These are phyloP conservation scores for Peromyscus melanophrys DNA, from an alignment of 2,797 vertebrate species.

Conservation along the genomic window DNA sequence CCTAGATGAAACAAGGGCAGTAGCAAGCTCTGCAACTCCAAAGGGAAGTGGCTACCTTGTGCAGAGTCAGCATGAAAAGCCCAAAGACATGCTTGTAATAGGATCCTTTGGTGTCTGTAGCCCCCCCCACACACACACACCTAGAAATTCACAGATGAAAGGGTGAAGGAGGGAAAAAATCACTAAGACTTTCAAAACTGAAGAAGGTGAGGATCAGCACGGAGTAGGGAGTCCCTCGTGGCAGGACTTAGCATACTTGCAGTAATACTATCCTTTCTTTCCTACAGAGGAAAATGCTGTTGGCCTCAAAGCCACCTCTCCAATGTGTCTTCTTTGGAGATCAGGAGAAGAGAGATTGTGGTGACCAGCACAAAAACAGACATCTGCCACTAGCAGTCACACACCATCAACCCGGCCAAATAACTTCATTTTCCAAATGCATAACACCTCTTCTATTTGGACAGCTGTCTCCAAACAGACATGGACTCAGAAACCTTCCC, in stretches of 20 bases:
- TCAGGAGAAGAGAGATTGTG: neutral
- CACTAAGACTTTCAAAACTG: neutral
- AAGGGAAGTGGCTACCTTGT: neutral
- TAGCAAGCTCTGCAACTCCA: neutral
- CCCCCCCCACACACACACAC: neutral
- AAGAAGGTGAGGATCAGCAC: neutral
- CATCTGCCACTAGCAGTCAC: conserved; percentile 77
- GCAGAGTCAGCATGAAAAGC: neutral
- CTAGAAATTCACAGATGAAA: neutral
- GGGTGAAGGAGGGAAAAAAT: neutral
- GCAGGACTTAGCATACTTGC: neutral
- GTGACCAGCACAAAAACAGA: conserved; percentile 58
- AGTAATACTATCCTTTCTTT: conserved; percentile 46
- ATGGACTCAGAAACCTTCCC: conserved; percentile 46
- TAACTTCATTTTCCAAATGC: conserved; percentile 82
- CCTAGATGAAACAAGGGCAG: neutral
- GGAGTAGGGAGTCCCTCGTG: neutral
- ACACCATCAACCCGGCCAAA: conserved; percentile 71
- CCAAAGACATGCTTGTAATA: neutral
- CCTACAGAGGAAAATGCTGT: neutral
- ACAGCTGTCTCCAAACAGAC: conserved; percentile 76
- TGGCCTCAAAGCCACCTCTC: conserved; percentile 5
- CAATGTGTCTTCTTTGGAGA: conserved; percentile 53
- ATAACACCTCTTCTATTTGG: conserved; percentile 71
- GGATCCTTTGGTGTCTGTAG: neutral